Base-by-base conservation (phyloP, 2,888 invertebrate genomes). In the Eristalis intricaria region DNA sequence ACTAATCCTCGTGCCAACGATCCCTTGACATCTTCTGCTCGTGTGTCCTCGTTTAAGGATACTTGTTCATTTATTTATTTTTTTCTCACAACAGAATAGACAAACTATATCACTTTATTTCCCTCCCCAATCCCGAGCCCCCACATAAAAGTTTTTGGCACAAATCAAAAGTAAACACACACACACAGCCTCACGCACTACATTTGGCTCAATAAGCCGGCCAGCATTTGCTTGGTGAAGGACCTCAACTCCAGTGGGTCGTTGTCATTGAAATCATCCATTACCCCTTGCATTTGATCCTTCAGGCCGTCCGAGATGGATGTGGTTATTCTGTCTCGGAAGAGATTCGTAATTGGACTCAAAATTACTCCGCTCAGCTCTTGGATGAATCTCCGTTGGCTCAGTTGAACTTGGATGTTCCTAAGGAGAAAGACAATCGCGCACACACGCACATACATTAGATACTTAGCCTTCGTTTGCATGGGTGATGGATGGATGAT, bases 271-370 rank as follows among this genome's bases (percentile, higher is more conserved):
- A 93, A 92, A 74, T 93, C 92, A 83, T 91, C 91, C 90, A 93
- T 91, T 13, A 92, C 90, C 29, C 89, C 82, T 80, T 91, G 91
- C 90, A 93, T 91, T 90, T 93, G 92, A 22, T 90, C 91, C 77
- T 92, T 92, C 3, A 93, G 90, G 1, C 92, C 91, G 79, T 92
- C 92, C 32, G 93, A 92, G 80, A 93, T 93, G 19, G 92, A 92
- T 23, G 92, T 92, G 8, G 92, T 92, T 58, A 93, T 92, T 22
- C 91, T 91, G 88, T 92, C 90, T 58, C 91, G 91, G 70, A 93
- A 93, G 15, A 92, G 87, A 85, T 91, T 92, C 66, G 93, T 92
- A 64, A 93, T 92, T n/a, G 93, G 93, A 84, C 91, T 92, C 74
- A 93, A 90, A 84, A 93, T 91, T 19, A 91, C 89, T n/a, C 92